Conservation (phyloP, 2,888 invertebrate species). For the Dysmachus trigonus region DNA sequence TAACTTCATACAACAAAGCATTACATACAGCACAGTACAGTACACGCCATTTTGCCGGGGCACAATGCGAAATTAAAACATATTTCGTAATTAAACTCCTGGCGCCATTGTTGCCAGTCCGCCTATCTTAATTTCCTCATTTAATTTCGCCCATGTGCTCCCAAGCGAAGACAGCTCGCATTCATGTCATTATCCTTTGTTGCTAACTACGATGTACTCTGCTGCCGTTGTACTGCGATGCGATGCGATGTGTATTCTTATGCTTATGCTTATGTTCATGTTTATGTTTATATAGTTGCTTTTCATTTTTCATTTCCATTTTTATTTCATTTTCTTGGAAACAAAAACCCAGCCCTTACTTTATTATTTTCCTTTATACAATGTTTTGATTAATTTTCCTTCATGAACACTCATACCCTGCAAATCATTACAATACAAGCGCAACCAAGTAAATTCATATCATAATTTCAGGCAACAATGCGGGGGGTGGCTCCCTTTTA, state of each 20-base stretch:
- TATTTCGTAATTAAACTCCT: slow-evolving; percentile 56
- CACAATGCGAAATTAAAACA: slow-evolving; percentile 54
- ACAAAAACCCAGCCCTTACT: slow-evolving; percentile 52
- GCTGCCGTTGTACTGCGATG: slow-evolving; percentile 26
- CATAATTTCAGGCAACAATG: slow-evolving; percentile 41
- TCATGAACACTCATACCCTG: slow-evolving; percentile 47
- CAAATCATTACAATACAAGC: slow-evolving; percentile 39
- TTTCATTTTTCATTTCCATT: slow-evolving; percentile 30
- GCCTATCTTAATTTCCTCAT: slow-evolving; percentile 51
- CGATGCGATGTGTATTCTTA: slow-evolving; percentile 22
- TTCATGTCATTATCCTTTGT: slow-evolving; percentile 47
- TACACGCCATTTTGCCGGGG: slow-evolving; percentile 40
- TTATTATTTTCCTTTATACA: slow-evolving; percentile 64
- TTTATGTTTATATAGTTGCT: slow-evolving; percentile 38
- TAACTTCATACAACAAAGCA: neutral
- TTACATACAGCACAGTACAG: neutral
- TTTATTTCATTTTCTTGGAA: slow-evolving; percentile 40
- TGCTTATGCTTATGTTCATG: too few relatives aligned
- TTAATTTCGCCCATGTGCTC: slow-evolving; percentile 50
- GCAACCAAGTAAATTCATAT: slow-evolving; percentile 40
- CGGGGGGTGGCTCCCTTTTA: neutral
- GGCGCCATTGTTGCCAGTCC: slow-evolving; percentile 53
- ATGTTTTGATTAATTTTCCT: slow-evolving; percentile 65
- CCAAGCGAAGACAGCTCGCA: slow-evolving; percentile 44
- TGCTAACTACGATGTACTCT: slow-evolving; percentile 27